Conservation (phyloP, 2,888 invertebrate species). For the Acanthoscelides obtectus region DNA sequence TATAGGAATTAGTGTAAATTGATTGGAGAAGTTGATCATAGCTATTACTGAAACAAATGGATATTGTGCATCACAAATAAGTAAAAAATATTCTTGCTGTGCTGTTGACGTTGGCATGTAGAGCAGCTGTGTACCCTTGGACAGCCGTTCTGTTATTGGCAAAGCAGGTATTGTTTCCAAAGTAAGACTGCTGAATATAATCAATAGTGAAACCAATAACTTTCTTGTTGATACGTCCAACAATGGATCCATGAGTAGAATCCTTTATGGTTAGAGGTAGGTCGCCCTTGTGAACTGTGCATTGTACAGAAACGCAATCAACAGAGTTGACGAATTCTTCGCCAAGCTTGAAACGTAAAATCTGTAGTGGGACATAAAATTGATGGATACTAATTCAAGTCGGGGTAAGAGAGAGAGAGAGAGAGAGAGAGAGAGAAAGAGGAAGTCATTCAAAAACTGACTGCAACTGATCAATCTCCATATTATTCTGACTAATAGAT, state of each 20-base stretch:
- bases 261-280: conserved; percentile 62
- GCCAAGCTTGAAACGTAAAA: conserved; percentile 67
- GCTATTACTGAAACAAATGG: too few species aligned
- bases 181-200: conserved; percentile 54
- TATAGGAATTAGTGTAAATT: too few species aligned
- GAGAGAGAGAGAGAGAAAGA: not conserved
- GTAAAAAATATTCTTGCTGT: not conserved
- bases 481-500: too few species aligned
- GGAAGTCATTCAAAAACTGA: too few species aligned
- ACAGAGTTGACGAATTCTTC: conserved; percentile 55
- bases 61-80: conserved; percentile 26
- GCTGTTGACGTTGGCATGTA: conserved; percentile 53
- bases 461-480: too few species aligned
- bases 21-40: too few species aligned
- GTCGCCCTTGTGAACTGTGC: conserved; percentile 72
- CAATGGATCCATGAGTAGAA: conserved; percentile 32
- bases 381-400: conserved; percentile 6
- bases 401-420: not conserved
- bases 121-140: conserved; percentile 48
- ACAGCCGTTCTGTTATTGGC: conserved; percentile 54
- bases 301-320: conserved; percentile 41
- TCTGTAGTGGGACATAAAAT: conserved; percentile 49
- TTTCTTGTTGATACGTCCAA: conserved; percentile 48
- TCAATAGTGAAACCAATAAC: conserved; percentile 56
- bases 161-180: conserved; percentile 59